Evolutionary conservation across 2,113 vertebrate genomes (phyloP).

Genomic region (Uropsilus gracilis): DNA sequence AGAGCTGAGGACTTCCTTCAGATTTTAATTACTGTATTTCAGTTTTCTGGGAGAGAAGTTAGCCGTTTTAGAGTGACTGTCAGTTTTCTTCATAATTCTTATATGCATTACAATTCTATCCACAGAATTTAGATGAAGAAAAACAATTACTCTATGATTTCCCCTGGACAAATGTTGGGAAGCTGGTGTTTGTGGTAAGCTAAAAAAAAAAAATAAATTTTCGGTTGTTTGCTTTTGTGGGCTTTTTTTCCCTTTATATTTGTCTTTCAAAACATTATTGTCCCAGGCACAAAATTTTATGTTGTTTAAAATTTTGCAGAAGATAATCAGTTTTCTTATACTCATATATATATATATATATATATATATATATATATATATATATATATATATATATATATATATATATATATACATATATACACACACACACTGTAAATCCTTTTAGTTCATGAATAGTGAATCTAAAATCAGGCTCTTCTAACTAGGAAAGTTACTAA

Average conservation of each 20-base stretch:
- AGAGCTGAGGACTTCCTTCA: background rate
- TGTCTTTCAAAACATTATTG: slow-evolving; percentile 14
- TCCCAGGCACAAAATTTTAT: background rate
- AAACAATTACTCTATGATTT: slow-evolving; percentile 97
- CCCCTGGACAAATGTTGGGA: slow-evolving; percentile 99
- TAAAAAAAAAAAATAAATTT: background rate
- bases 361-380: too few species aligned
- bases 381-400: too few species aligned
- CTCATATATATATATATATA: background rate
- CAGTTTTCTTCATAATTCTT: slow-evolving; percentile 21
- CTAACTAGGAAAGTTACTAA: background rate
- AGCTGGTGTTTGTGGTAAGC: slow-evolving; percentile 99
- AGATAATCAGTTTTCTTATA: slow-evolving; percentile 30
- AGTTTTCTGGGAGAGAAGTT: slow-evolving; percentile 41
- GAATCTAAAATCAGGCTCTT: slow-evolving; percentile 38
- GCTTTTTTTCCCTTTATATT: background rate
- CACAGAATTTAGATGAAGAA: slow-evolving; percentile 93
- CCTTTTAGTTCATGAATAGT: background rate
- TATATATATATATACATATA: too few species aligned
- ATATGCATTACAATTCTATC: slow-evolving; percentile 20
- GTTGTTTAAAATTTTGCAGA: background rate
- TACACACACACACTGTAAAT: too few species aligned
- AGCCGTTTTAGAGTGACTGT: slow-evolving; percentile 11
- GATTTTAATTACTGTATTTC: slow-evolving; percentile 56
- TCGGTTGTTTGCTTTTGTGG: background rate